A percentile compares a stretch with the other conserved stretches of the same genome.
phyloP scores from a whole-genome alignment of 2,888 invertebrate species.

The Phlogophora meticulosa region DNA sequence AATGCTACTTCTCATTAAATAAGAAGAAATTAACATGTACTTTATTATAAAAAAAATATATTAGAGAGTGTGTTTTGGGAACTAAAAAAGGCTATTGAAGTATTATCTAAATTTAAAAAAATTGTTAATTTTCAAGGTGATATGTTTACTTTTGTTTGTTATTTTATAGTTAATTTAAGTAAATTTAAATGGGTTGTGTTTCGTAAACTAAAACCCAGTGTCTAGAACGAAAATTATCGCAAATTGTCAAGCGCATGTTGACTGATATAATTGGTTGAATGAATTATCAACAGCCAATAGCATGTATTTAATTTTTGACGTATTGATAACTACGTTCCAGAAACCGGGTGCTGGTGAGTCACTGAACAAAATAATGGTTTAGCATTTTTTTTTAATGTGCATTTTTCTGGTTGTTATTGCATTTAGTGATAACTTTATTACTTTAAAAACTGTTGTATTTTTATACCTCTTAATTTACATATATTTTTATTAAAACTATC shows the following conservation, averaged over 20 bases:
- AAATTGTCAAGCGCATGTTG: too few relatives aligned
- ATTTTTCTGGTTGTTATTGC: conserved; percentile 41
- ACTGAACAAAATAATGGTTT: conserved; percentile 52
- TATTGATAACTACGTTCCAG: too few relatives aligned
- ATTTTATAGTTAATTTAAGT: conserved; percentile 20
- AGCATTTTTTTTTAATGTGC: conserved; percentile 18
- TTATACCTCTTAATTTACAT: conserved; percentile 37
- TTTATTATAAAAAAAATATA: conserved; percentile 16
- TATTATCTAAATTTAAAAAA: conserved; percentile 32
- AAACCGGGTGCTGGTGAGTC: conserved; percentile 24
- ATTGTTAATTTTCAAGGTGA: conserved; percentile 17
- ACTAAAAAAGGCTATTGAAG: conserved; percentile 50
- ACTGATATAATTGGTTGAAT: too few relatives aligned
- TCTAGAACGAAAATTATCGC: too few relatives aligned
- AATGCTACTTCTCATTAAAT: conserved; percentile 3
- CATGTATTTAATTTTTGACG: too few relatives aligned
- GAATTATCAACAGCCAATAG: too few relatives aligned
- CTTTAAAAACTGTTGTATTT: conserved; percentile 41
- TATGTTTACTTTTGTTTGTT: conserved; percentile 40
- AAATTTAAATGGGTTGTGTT: conserved; percentile 62
- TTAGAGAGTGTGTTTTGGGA: conserved; percentile 27
- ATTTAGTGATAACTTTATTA: conserved; percentile 33
- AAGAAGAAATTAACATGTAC: not conserved
- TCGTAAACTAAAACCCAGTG: conserved; percentile 38
- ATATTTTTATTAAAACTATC: conserved; percentile 14